Evolutionary conservation across 37 sponge, comb jelly and placozoan genomes (phyloP), one percentile per base, ranked within the genome.

Genomic region (Agelas oroides): DNA sequence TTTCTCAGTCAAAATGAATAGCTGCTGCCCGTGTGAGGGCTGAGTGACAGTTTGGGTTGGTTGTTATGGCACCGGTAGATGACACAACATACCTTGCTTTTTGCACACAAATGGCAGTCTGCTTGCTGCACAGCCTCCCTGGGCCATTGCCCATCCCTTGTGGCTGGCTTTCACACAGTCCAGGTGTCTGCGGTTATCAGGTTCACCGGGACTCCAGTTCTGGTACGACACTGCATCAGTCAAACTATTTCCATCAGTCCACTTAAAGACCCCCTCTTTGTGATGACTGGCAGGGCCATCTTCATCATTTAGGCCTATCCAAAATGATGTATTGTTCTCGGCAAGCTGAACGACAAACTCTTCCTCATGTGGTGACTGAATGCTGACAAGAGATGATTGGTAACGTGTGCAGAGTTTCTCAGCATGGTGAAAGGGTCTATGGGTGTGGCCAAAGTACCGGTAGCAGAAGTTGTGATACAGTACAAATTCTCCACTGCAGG

Each of bases 51-150:
- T 46, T 46, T 46, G 46, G 46, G 8, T 8, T 8, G 15, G 73
- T 71, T 71, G 73, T 71, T 71, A 71, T 71, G 73, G 73, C 40
- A 46, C 53, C 53, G 1, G 18, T 19, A 14, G 23, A 38, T n/a
- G n/a, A n/a, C 17, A 33, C 6, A 28, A 35, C 84, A 75, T 53
- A 84, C 90, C 90, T 84, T 46, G 52, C 57, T 70, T 90, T 71
- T 90, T 86, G 81, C 91, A 90, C 31, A 90, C 82, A 59, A 75
- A 90, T 1, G 91, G 82, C 32, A 84, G 76, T 34, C 63, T 78
- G 6, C 81, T 65, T 12, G 79, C 6, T 23, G 70, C 91, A 73
- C 91, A 90, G 55, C 91, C 91, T 23, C 80, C 78, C 13, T 19
- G 33, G 0, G 87, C 91, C 70, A 90, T 70, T 11, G 86, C 41